A percentile compares a stretch with the other conserved stretches of the same genome.
Conservation (phyloP, 1,140 invertebrate genomes). For the Drosophila lini region DNA sequence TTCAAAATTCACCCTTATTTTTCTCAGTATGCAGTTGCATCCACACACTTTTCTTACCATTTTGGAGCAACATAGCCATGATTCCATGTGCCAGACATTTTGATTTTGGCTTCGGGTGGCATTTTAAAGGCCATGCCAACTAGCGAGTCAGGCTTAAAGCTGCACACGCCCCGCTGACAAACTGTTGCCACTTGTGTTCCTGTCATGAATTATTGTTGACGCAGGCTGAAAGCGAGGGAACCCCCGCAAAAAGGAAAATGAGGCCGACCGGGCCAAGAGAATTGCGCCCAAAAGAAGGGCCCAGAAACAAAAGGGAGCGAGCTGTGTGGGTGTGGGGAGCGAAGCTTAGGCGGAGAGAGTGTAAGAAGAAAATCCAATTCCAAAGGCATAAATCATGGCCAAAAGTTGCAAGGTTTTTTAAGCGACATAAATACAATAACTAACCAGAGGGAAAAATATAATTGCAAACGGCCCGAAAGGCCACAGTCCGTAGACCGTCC, state of each 20-base stretch:
- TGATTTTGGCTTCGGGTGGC: constrained; percentile 45
- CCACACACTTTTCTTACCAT: not conserved
- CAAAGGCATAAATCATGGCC: constrained; percentile 77
- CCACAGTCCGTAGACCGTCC: constrained; percentile 9
- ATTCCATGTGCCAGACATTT: constrained; percentile 63
- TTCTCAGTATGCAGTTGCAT: not conserved
- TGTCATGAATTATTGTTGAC: constrained; percentile 79
- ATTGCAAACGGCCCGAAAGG: constrained; percentile 72
- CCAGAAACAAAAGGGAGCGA: constrained; percentile 28
- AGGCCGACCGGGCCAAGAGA: constrained; percentile 34
- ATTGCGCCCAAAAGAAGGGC: constrained; percentile 19
- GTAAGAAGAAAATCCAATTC: constrained; percentile 76
- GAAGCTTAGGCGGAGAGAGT: constrained; percentile 32
- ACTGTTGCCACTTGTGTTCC: constrained; percentile 79
- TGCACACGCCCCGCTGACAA: constrained; percentile 67
- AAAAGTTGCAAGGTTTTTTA: constrained; percentile 78
- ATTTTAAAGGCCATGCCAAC: constrained; percentile 47
- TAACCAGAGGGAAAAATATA: constrained; percentile 81
- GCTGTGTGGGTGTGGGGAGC: constrained; percentile 7
- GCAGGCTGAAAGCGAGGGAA: constrained; percentile 27
- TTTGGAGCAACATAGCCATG: not conserved
- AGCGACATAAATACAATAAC: constrained; percentile 81
- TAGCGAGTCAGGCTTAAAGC: constrained; percentile 49
- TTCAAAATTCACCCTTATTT: no score
- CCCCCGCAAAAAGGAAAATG: constrained; percentile 44